Base-by-base conservation (phyloP, 35 echinoderm and acorn worm genomes). In the Ophioderma brevispina region DNA sequence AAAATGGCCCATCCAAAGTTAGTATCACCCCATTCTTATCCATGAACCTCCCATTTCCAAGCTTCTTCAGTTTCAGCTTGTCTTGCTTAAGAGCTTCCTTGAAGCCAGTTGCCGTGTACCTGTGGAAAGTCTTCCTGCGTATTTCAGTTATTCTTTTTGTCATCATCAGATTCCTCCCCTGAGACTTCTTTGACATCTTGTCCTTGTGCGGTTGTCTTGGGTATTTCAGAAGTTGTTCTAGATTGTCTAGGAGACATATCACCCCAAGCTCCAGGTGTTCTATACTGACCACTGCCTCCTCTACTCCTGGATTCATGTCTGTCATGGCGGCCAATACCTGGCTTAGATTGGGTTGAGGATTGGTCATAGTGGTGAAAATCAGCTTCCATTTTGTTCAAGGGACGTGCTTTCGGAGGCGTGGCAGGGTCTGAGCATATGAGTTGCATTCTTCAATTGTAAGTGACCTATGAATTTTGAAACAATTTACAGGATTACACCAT, bases 1-100 rank as follows among this genome's bases (percentile, higher is more conserved):
- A 99, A 43, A 99, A 99, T 11, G 97, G 97, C 23, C 97, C 97
- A 89, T 99, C 97, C 19, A 86, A 40, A 0, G 97, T 91, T 80
- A 95, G 79, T 0, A 99, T 78, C 0, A 99, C 91, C 15, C 97
- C 97, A 89, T 99, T 95, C 82, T 91, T 93, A 64, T 99, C 97
- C 84, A 88, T 82, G 35, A 90, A 93, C 52, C 88, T 91, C 1
- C 97, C 93, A 38, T 91, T 81, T 70, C 84, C 94, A 31, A 93
- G 85, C 80, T 99, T 99, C 79, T 91, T 93, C 0, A 95, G 39
- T 80, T 95, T 92, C 76, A 84, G 63, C 39, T 99, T 99, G 11
- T 91, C 91, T n/a, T 87, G 84, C 32, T 42, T 83, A 23, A 99
- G 30, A 32, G 90, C 94, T n/a, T 82, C 86, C 39, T 91, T 87